Conservation (phyloP, 1,140 invertebrate genomes). For the Drosophila gunungcola region DNA sequence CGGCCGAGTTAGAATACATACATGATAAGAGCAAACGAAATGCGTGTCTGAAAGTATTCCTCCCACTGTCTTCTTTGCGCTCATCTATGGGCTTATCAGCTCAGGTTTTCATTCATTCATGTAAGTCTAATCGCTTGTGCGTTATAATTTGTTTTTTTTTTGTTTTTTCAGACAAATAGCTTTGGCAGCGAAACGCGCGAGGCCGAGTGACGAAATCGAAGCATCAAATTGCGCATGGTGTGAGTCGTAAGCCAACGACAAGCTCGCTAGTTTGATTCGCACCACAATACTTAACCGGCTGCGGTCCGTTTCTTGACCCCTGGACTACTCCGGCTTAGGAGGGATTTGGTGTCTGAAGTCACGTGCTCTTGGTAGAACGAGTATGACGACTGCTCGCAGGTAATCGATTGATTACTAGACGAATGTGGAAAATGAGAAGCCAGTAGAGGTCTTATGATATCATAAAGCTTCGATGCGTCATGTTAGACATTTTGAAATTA, state of each 20-base stretch:
- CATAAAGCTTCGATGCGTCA: not conserved
- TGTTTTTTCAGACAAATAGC: constrained; percentile 47
- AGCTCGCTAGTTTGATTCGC: too few relatives aligned
- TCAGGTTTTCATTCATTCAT: constrained; percentile 69
- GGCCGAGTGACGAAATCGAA: constrained; percentile 69
- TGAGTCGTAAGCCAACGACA: constrained; percentile 4
- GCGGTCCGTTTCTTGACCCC: not conserved
- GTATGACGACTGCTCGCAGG: constrained; percentile 10
- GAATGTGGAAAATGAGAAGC: constrained; percentile 3
- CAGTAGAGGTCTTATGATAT: constrained; percentile 28
- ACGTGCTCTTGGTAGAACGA: constrained; percentile 25
- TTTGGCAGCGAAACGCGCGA: constrained; percentile 52
- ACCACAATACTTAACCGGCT: not conserved
- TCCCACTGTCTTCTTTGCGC: not conserved
- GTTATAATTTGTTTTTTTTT: constrained; percentile 64
- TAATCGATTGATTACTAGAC: constrained; percentile 22
- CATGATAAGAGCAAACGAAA: not conserved
- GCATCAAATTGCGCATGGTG: constrained; percentile 46
- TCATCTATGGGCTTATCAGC: constrained; percentile 48
- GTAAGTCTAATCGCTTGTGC: constrained; percentile 67
- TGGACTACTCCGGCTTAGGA: not conserved
- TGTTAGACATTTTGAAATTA: too few relatives aligned
- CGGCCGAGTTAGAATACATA: not conserved
- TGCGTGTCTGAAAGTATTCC: not conserved
- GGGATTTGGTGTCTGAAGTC: constrained; percentile 13